These are phyloP conservation scores for Enteromius thamalakanensis DNA, from an alignment of 2,797 vertebrate species.

Conservation along the genomic window DNA sequence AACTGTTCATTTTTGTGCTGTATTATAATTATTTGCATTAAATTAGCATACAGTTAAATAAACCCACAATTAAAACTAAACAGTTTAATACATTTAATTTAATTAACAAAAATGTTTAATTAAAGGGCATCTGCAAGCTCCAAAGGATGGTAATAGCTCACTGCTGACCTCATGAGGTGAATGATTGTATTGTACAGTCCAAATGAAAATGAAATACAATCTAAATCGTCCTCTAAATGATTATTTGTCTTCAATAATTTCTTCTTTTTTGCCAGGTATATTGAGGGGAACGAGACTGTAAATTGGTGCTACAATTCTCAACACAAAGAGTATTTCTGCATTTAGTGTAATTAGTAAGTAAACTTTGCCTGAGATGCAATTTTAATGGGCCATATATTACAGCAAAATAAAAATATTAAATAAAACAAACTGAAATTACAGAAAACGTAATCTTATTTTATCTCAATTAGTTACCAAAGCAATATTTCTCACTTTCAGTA, in stretches of 20 bases:
- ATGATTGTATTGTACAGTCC: background rate
- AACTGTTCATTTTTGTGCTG: background rate
- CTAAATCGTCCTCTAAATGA: background rate
- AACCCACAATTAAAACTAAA: background rate
- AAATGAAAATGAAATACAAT: background rate
- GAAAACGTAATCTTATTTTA: background rate
- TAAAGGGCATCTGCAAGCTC: background rate
- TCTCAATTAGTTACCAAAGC: background rate
- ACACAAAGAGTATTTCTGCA: background rate
- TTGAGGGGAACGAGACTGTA: background rate
- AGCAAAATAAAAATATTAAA: background rate
- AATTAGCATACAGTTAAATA: background rate
- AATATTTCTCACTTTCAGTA: background rate
- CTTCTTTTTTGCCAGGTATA: background rate
- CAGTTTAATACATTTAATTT: too few relatives aligned
- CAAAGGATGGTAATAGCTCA: background rate
- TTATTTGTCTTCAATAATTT: background rate
- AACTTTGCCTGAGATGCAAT: background rate
- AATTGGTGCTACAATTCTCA: background rate
- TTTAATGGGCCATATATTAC: background rate
- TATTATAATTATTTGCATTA: background rate
- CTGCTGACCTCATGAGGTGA: conserved; percentile 43
- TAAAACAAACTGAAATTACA: background rate
- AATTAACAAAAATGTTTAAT: too few relatives aligned
- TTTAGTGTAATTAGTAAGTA: background rate